phyloP scores from a whole-genome alignment of 2,888 invertebrate genomes.

The Papilio protenor region DNA sequence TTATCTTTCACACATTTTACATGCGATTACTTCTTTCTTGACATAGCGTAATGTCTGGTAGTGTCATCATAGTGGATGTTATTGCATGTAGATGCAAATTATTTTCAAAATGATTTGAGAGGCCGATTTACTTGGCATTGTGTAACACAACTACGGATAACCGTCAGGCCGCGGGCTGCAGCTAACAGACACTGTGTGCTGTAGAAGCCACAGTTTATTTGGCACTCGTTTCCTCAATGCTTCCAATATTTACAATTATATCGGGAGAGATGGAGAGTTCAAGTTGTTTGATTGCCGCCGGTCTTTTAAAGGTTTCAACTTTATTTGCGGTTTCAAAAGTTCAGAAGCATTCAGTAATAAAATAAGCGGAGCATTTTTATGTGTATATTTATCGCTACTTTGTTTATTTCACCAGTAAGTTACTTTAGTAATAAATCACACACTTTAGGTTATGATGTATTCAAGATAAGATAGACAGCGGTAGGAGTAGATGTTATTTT shows the following conservation, averaged over 20 bases:
- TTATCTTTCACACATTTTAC: neutral
- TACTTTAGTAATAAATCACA: no score
- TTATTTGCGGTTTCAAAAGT: neutral
- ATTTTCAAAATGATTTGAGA: no score
- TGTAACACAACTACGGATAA: neutral
- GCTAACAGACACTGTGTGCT: neutral
- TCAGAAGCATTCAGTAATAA: neutral
- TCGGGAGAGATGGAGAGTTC: neutral
- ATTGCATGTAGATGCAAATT: neutral
- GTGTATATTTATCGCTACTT: neutral
- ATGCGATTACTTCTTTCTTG: neutral
- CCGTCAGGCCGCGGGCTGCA: neutral
- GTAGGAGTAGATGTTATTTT: neutral
- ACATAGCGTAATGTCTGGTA: neutral
- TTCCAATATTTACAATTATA: conserved; percentile 1
- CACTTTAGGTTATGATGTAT: neutral
- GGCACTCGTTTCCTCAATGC: neutral
- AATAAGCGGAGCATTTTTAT: neutral
- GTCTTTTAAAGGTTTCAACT: neutral
- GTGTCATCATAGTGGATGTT: neutral
- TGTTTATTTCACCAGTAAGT: neutral
- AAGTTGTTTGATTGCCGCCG: conserved; percentile 4
- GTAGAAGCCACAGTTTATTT: neutral
- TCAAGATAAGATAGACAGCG: no score
- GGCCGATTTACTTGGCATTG: no score